These are phyloP conservation scores for Xylocampa areola DNA, from an alignment of 2,888 invertebrate genomes.

Conservation along the genomic window DNA sequence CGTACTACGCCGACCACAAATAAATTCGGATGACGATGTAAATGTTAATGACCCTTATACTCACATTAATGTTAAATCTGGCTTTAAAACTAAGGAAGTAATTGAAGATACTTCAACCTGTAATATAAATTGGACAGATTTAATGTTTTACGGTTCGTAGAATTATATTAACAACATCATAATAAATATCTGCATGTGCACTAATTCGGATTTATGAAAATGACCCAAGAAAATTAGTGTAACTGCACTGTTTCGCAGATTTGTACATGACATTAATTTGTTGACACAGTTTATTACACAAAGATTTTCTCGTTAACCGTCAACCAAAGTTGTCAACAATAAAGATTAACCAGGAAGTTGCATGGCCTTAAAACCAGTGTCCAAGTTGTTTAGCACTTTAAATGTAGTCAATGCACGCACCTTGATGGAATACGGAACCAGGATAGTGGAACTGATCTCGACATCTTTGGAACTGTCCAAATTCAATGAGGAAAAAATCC, in stretches of 20 bases:
- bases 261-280: constrained; percentile 6
- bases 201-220: constrained; percentile 39
- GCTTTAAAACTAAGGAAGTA: no score
- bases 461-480: constrained; percentile 1
- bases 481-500: constrained; percentile 6
- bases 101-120: background rate
- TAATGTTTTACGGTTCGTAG: constrained; percentile 5
- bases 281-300: constrained; percentile 14
- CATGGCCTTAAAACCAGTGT: constrained; percentile 14
- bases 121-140: constrained; percentile 3
- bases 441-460: constrained; percentile 14
- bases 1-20: no score
- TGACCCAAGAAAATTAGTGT: constrained; percentile 12
- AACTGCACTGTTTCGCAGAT: constrained; percentile 32
- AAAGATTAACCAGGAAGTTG: constrained; percentile 29
- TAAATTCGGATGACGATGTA: no score
- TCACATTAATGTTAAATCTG: no score
- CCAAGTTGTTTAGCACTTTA: constrained; percentile 32
- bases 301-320: constrained; percentile 24
- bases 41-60: no score
- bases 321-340: constrained; percentile 15
- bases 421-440: constrained; percentile 31
- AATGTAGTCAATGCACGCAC: constrained; percentile 43
- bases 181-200: constrained; percentile 28
- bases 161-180: constrained; percentile 13